These are phyloP conservation scores for Proctacanthus coquilletti DNA, from an alignment of 1,140 invertebrate genomes.

Conservation along the genomic window DNA sequence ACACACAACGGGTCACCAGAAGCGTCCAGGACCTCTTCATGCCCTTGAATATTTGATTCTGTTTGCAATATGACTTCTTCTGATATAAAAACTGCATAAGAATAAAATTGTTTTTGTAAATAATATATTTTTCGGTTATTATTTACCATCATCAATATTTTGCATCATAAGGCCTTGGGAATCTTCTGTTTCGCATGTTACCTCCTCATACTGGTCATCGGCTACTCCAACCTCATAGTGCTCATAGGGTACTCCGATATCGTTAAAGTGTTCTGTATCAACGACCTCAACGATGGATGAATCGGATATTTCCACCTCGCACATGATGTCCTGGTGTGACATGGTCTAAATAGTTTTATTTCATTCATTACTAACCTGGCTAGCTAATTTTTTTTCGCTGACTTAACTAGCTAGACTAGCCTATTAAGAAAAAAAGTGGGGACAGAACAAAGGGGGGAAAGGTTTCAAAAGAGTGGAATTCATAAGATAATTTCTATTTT, in stretches of 20 bases:
- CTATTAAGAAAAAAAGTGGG: no score
- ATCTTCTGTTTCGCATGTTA: conserved; percentile 11
- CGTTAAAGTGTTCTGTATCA: conserved; percentile 6
- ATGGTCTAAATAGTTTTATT: conserved; percentile 19
- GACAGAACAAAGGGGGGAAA: no score
- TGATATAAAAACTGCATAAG: conserved; percentile 4
- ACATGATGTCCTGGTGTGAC: conserved; percentile 42
- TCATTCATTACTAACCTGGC: no score
- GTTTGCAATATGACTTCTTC: conserved; percentile 9
- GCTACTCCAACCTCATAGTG: conserved; percentile 34
- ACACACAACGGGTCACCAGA: conserved; percentile 44
- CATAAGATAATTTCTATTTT: no score
- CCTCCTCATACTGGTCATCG: conserved; percentile 16
- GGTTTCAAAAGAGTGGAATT: no score
- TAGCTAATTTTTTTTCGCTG: no score
- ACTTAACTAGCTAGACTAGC: no score
- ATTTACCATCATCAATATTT: conserved; percentile 15
- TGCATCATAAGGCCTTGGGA: conserved; percentile 11
- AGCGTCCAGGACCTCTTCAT: conserved; percentile 64
- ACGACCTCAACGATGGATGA: conserved; percentile 30
- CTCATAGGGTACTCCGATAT: conserved; percentile 18
- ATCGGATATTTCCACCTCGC: conserved; percentile 39
- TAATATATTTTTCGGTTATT: neutral
- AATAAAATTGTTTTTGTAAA: conserved; percentile 5
- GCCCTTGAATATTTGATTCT: conserved; percentile 42